Evolutionary conservation across 2,888 invertebrate genomes (phyloP).

Genomic region (Oscheius myriophilus): DNA sequence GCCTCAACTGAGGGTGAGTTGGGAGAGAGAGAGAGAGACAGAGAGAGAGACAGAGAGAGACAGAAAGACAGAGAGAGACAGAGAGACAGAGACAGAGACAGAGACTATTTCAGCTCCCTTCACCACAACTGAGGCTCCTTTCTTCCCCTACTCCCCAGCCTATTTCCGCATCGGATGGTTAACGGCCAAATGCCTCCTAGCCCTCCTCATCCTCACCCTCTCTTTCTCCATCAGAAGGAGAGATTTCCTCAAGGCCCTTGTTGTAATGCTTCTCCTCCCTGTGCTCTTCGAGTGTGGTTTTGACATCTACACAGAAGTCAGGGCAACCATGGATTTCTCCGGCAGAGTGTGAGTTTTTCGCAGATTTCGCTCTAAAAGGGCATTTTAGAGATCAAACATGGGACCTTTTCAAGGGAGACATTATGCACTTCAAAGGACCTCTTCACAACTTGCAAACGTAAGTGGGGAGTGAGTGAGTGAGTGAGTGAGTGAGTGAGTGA

Average conservation of each 20-base stretch:
- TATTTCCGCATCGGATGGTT: constrained; percentile 41
- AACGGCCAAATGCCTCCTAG: constrained; percentile 41
- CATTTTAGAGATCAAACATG: constrained; percentile 17
- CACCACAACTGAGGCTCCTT: too few relatives aligned
- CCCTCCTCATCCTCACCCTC: constrained; percentile 38
- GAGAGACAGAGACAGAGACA: too few relatives aligned
- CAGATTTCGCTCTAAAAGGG: not conserved
- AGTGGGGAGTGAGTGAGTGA: not conserved
- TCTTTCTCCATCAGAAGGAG: constrained; percentile 38
- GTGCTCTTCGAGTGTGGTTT: constrained; percentile 47
- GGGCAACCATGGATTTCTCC: constrained; percentile 38
- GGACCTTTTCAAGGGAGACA: constrained; percentile 10
- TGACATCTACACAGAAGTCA: constrained; percentile 50
- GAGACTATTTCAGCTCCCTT: too few relatives aligned
- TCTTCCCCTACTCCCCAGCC: constrained; percentile 35
- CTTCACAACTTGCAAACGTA: constrained; percentile 30
- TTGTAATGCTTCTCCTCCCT: constrained; percentile 39
- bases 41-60: too few relatives aligned
- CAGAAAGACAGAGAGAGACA: too few relatives aligned
- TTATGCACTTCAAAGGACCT: not conserved
- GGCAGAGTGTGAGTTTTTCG: constrained; percentile 25
- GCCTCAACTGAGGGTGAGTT: too few relatives aligned
- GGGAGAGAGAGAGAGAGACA: too few relatives aligned
- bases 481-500: not conserved
- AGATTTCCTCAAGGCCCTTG: constrained; percentile 47